Base-by-base conservation (phyloP, 2,113 vertebrate genomes). In the Aramus guarauna region DNA sequence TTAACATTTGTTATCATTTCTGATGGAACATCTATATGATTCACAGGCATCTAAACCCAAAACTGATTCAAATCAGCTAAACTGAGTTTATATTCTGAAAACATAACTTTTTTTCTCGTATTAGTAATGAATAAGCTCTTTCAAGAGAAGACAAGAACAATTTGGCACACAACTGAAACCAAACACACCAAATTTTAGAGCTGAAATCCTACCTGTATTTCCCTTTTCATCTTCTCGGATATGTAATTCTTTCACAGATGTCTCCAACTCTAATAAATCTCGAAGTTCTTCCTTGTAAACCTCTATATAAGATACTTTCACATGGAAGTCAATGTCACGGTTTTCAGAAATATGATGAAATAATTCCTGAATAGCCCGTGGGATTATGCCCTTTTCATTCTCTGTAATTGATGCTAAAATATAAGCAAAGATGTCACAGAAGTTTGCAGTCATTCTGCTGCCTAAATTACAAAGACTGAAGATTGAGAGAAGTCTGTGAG, bases 211-310 rank as follows among this genome's bases (percentile, higher is more conserved):
- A 99, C 99, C 99, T 78, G 99, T 99, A 96, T 99, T 99, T 85
- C 99, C 99, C 80, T 98, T 99, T 63, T 99, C 98, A 85, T 99
- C 99, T 94, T 99, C 99, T 97, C 99, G 97, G 86, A 99, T 99
- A 56, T 98, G 98, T 63, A 99, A 97, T 41, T 98, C 98, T 95
- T 99, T 99, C 72, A 98, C 95, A 47, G 96, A 97, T 9, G 98
- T 98, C 80, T 99, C 98, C 83, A 98, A 91, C 93, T 99, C 98
- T 94, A 99, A 90, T 64, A 99, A 98, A 96, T 99, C 99, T 92
- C 98, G 85, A 58, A 99, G 98, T 67, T 99, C 98, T 97, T 99
- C 99, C 87, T 96, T 99, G 95, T 99, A 99, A 36, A 99, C 98
- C 96, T 99, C 99, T 95, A 99, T 97, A 20, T 99, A 99, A 5